Evolutionary conservation across 2,797 vertebrate species (phyloP).

Genomic region (Aselliscus stoliczkanus): DNA sequence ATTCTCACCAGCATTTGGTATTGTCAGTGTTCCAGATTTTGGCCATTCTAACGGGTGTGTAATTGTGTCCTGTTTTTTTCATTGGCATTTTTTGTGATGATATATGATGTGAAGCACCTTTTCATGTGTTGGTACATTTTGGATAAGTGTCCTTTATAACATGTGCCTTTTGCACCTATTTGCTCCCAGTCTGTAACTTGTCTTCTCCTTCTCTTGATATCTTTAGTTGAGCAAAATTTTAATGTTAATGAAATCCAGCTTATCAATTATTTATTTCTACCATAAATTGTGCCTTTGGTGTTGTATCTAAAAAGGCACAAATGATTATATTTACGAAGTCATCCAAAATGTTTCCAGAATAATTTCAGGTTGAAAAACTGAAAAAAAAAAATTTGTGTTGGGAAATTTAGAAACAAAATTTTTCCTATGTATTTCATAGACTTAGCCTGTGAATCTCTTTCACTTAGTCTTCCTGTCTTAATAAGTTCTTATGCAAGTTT

Average conservation of each 20-base stretch:
- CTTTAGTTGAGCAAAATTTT: neutral
- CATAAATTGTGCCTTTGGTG: neutral
- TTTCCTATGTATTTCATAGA: neutral
- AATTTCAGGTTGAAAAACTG: neutral
- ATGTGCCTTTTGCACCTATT: neutral
- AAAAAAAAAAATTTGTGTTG: neutral
- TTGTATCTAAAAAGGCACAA: neutral
- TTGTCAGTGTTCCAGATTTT: neutral
- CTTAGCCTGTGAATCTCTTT: neutral
- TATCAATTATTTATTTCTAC: neutral
- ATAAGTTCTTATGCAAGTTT: neutral
- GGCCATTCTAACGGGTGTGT: neutral
- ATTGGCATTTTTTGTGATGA: neutral
- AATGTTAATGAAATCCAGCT: neutral
- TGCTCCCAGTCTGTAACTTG: neutral
- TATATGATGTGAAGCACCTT: neutral
- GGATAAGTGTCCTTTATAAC: neutral
- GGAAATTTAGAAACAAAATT: constrained; percentile 15
- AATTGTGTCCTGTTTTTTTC: neutral
- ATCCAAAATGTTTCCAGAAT: neutral
- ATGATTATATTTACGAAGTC: neutral
- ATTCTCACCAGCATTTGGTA: neutral
- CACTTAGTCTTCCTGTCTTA: neutral
- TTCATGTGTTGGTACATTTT: neutral
- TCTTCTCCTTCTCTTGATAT: neutral